Evolutionary conservation across 2,797 vertebrate genomes (phyloP), one percentile per base, ranked within the genome.

Genomic region (Sphenodon punctatus): DNA sequence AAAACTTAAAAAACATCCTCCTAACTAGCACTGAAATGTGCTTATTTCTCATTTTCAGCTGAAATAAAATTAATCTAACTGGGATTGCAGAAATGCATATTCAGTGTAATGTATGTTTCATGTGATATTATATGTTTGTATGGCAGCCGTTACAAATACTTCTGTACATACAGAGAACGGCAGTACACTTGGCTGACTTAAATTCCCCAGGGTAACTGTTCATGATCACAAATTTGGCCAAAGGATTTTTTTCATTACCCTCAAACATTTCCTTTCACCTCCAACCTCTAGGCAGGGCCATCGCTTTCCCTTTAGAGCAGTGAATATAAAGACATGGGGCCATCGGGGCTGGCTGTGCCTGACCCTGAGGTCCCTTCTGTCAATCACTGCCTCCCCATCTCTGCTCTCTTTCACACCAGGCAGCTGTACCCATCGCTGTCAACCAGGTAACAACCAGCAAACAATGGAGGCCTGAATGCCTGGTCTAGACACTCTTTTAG

Each of bases 401-500:
- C 95, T 94, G 94, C 94, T 95, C 93, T 93, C 93, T 96, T 97
- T 97, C 96, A 97, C 96, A 95, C 94, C 93, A 96, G 95, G 95
- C 96, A 97, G 96, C 96, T 97, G 96, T 96, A 96, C 96, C 96
- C 96, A 95, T 96, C 94, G 95, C 96, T 96, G 96, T 97, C 96
- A 97, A 96, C 96, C 96, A 97, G 96, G 96, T 97, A 97, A 96
- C 96, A 96, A 96, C 96, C 92, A 90, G 91, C 95, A 96, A 95
- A 97, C 96, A 97, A 97, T 97, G 95, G 95, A 92, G 95, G 96
- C 95, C 96, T 97, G 96, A 97, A 97, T 96, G 96, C 94, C 95
- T 95, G 96, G 96, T 97, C 96, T 97, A 97, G 96, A 97, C 96
- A 97, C 96, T 97, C 96, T 96, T 96, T 97, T 97, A 97, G 96